Conservation (phyloP, 2,797 vertebrate species). For the Paguma larvata region DNA sequence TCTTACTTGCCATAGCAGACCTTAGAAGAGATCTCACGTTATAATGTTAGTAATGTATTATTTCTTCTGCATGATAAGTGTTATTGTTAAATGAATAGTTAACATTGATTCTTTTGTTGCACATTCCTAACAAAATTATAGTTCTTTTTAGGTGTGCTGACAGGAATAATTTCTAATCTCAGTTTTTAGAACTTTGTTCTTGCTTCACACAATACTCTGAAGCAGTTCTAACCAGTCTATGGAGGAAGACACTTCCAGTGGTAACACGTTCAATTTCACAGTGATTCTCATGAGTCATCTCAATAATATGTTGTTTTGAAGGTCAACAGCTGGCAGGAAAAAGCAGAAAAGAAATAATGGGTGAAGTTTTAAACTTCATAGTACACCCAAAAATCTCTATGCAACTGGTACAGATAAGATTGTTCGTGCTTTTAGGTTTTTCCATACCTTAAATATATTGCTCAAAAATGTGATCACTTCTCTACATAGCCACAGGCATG, state of each 20-base stretch:
- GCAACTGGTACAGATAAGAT: not conserved
- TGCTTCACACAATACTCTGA: not conserved
- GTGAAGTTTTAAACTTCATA: slow-evolving; percentile 28
- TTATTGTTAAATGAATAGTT: slow-evolving; percentile 65
- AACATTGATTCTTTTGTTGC: slow-evolving; percentile 41
- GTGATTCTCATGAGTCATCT: slow-evolving; percentile 63
- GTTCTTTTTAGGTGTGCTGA: slow-evolving; percentile 48
- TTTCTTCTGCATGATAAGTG: slow-evolving; percentile 67
- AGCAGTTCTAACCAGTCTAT: not conserved
- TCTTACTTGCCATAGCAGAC: not conserved
- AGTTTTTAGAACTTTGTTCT: slow-evolving; percentile 53
- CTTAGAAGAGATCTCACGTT: not conserved
- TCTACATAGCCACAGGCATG: not conserved
- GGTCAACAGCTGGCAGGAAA: slow-evolving; percentile 71
- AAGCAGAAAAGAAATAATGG: slow-evolving; percentile 62
- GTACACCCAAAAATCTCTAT: not conserved
- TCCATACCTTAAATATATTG: not conserved
- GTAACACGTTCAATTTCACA: slow-evolving; percentile 34
- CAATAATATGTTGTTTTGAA: slow-evolving; percentile 72
- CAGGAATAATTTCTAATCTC: slow-evolving; percentile 62
- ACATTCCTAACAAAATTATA: slow-evolving; percentile 61
- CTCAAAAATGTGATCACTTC: slow-evolving; percentile 48
- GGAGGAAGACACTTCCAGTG: not conserved
- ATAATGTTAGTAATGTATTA: not conserved
- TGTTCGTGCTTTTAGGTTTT: slow-evolving; percentile 23